Conservation (phyloP, 2,113 vertebrate species). For the Sander lucioperca region DNA sequence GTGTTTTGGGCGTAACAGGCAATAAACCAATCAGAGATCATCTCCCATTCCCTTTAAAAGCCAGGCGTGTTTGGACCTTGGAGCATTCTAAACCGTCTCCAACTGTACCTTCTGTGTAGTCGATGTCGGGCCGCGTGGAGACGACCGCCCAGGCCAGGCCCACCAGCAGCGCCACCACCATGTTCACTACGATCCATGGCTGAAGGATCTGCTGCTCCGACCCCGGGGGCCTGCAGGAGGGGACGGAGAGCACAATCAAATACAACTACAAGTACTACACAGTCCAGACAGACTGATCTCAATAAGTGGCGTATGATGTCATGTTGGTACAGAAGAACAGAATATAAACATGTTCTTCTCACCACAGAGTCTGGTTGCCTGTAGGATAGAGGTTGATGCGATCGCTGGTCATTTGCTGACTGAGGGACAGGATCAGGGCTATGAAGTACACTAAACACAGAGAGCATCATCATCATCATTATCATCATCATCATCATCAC, state of each 20-base stretch:
- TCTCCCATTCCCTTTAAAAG: too few relatives aligned
- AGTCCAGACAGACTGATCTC: too few relatives aligned
- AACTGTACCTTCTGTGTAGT: slow-evolving; percentile 91
- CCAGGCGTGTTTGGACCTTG: too few relatives aligned
- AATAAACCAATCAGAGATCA: too few relatives aligned
- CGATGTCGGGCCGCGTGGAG: slow-evolving; percentile 88
- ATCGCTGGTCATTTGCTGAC: slow-evolving; percentile 97
- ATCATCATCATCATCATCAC: background rate
- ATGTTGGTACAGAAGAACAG: too few relatives aligned
- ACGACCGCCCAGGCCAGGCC: slow-evolving; percentile 93
- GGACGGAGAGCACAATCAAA: accelerated
- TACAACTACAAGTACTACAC: background rate
- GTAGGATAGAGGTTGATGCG: slow-evolving; percentile 92
- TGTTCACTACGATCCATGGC: slow-evolving; percentile 94
- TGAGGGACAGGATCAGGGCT: slow-evolving; percentile 92
- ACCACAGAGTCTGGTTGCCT: slow-evolving; percentile 91
- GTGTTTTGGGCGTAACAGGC: too few relatives aligned
- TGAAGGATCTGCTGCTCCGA: slow-evolving; percentile 88
- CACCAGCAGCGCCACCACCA: slow-evolving; percentile 92
- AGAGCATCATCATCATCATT: slow-evolving; percentile 4
- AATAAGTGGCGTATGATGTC: too few relatives aligned
- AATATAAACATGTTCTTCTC: slow-evolving; percentile 55
- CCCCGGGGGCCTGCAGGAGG: slow-evolving; percentile 84
- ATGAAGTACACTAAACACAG: slow-evolving; percentile 90
- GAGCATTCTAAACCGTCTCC: too few relatives aligned